Evolutionary conservation across 2,797 vertebrate species (phyloP).

Genomic region (Chelon labrosus): DNA sequence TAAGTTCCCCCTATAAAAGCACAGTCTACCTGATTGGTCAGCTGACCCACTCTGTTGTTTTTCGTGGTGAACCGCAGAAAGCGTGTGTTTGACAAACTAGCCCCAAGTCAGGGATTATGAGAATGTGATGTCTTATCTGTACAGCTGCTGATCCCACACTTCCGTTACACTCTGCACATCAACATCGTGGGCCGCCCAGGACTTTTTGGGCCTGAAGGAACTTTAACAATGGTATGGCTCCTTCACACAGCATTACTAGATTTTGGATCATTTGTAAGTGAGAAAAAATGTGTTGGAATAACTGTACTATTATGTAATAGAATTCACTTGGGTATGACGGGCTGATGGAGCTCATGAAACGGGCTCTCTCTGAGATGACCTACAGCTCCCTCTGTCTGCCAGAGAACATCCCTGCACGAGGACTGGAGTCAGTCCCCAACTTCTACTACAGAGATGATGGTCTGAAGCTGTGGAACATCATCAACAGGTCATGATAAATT

Average conservation of each 20-base stretch:
- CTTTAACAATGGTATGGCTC: conserved; percentile 18
- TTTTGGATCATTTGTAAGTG: too few species aligned
- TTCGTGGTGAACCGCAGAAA: too few species aligned
- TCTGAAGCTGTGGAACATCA: conserved; percentile 82
- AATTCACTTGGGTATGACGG: conserved; percentile 74
- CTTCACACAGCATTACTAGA: background rate
- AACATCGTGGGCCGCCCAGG: background rate
- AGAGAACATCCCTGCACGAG: conserved; percentile 79
- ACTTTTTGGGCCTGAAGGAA: conserved; percentile 38
- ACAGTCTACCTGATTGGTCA: too few species aligned
- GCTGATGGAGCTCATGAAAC: conserved; percentile 71
- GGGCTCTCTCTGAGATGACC: conserved; percentile 48
- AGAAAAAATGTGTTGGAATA: too few species aligned
- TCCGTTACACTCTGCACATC: conserved; percentile 60
- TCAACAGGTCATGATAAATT: conserved; percentile 76
- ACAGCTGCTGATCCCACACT: conserved; percentile 71
- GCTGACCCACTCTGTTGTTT: too few species aligned
- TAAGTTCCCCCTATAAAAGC: too few species aligned
- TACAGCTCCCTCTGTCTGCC: conserved; percentile 65
- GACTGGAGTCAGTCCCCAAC: conserved; percentile 81
- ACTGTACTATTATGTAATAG: conserved; percentile 43
- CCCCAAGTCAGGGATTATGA: too few species aligned
- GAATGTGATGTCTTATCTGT: background rate
- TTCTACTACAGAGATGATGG: conserved; percentile 87
- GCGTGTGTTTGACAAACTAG: too few species aligned